A percentile compares a stretch with the other conserved stretches of the same genome.
These are phyloP conservation scores for Lordiphosa stackelbergi DNA, from an alignment of 1,140 invertebrate genomes.

Conservation along the genomic window DNA sequence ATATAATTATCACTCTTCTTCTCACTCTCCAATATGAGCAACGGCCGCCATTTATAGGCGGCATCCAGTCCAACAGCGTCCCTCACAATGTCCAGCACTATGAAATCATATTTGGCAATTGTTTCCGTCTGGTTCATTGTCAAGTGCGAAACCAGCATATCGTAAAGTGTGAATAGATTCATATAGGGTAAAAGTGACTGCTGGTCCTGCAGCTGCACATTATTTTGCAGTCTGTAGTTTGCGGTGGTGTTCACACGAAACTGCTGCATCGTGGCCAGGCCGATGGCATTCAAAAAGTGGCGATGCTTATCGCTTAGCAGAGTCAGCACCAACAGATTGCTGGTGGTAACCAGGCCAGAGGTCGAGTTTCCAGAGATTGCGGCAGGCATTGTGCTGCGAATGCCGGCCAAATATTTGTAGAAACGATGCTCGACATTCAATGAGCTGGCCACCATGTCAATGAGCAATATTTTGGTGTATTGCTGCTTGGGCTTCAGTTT, in stretches of 20 bases:
- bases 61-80: slow-evolving; percentile 11
- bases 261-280: slow-evolving; percentile 53
- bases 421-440: slow-evolving; percentile 70
- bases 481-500: slow-evolving; percentile 15
- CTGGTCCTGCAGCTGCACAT: neutral
- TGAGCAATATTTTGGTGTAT: slow-evolving; percentile 68
- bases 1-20: slow-evolving; percentile 38
- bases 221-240: neutral
- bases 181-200: slow-evolving; percentile 48
- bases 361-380: neutral
- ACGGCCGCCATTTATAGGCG: slow-evolving; percentile 62
- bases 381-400: slow-evolving; percentile 12
- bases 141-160: slow-evolving; percentile 56
- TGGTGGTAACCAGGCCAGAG: slow-evolving; percentile 49
- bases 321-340: slow-evolving; percentile 73
- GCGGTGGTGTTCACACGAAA: slow-evolving; percentile 44
- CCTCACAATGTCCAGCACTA: slow-evolving; percentile 68
- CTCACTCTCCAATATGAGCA: slow-evolving; percentile 69
- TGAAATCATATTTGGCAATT: slow-evolving; percentile 69
- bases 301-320: slow-evolving; percentile 75
- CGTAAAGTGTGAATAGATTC: slow-evolving; percentile 70
- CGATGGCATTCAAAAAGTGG: slow-evolving; percentile 65
- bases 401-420: slow-evolving; percentile 69
- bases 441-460: slow-evolving; percentile 72
- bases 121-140: slow-evolving; percentile 11